Evolutionary conservation across 2,888 invertebrate species (phyloP), one percentile per base, ranked within the genome.

Genomic region (Pachydiplax longipennis): DNA sequence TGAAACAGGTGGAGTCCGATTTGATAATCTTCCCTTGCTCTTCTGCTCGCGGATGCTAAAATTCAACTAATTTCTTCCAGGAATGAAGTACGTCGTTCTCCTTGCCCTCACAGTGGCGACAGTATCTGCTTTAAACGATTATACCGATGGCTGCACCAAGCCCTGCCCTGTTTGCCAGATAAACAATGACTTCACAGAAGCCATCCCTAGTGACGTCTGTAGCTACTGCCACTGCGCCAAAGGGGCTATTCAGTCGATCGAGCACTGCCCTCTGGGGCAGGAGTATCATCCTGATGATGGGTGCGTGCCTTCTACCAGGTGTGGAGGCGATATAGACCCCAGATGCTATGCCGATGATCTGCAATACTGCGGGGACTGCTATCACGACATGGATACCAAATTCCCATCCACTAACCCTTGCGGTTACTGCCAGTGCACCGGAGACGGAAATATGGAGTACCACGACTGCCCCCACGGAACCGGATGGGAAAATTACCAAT

Each of bases 131-230:
- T 37, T 37, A 6, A 40, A 2, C 2, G 40, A 40, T 10, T 44
- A 44, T 10, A 44, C 44, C 4, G 10, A 44, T 10, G 44, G 44
- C 44, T 44, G 44, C 44, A 44, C 44, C 0, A 6, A 44, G 44
- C 6, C 6, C 10, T 44, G 44, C 10, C 44, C 44, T 10, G 6
- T 44, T 10, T 44, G 44, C 44, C 44, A 8, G 10, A 0, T 10
- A 44, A 0, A 0, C 6, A 22, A 5, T 0, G n/a, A 1, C 0
- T 22, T n/a, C 8, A 65, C n/a, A n/a, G 22, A n/a, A 1, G 0
- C 1, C 12, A 2, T 65, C n/a, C 8, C 0, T 0, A 4, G 12
- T 1, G 22, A 65, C 3, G 65, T 22, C 8, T 65, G 65, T n/a
- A 8, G 8, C 25, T 65, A n/a, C n/a, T 65, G 65, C 3, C 5